Base-by-base conservation (phyloP, 1,140 invertebrate genomes). In the Ostrea denselamellosa region DNA sequence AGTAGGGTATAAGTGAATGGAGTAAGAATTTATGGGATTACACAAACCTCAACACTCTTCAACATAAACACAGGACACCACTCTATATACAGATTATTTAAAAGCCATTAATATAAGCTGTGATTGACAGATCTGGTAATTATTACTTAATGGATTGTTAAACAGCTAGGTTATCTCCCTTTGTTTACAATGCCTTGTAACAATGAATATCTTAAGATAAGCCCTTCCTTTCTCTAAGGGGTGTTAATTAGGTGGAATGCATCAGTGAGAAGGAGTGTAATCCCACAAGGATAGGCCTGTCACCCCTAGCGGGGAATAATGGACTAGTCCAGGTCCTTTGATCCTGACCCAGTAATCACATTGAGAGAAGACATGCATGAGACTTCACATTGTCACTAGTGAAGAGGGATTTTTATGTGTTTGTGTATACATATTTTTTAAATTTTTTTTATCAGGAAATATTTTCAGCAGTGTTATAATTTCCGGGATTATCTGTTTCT, bases 211-310 rank as follows among this genome's bases (percentile, higher is more conserved):
- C 68, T 34, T 14, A n/a, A 77, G 68, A 77, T 77, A 77, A 77
- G 68, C 68, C 28, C 68, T 77, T 25, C 68, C 25, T 22, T 25
- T 77, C 68, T 77, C 68, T 3, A 9, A 77, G 68, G 68, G 68
- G 68, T 77, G 68, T 77, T 77, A 77, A 77, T 77, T 25, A 77
- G 68, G 68, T 77, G 68, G 68, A 77, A 77, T 17, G 68, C 68
- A 14, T 77, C 22, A 77, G 1, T 77, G 68, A 77, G 9, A 28
- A 10, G 9, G 25, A 28, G 68, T 77, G 68, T 77, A 28, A 77
- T 12, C 22, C 68, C 28, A 34, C 68, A 12, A 28, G 68, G 68
- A 28, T 12, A 77, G 68, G 25, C 68, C 68, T 77, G 68, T 28
- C 68, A 77, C 25, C 68, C 68, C 68, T 77, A 77, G 68, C 28